phyloP scores from a whole-genome alignment of 1,140 invertebrate genomes.

The Pachypeltis micranthus region DNA sequence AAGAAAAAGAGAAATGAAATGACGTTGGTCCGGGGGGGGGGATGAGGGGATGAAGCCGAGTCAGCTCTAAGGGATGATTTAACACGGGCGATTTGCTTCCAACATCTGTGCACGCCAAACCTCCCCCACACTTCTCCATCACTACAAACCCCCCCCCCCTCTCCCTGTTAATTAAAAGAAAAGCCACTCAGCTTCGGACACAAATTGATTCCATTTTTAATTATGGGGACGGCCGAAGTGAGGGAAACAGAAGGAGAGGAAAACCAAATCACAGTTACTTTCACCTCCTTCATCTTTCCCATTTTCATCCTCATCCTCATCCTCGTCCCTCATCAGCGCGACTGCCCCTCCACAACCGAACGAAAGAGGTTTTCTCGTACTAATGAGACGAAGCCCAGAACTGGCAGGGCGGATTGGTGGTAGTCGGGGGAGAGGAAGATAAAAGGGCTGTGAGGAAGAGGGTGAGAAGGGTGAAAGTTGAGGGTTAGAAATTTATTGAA shows the following conservation, averaged over 20 bases:
- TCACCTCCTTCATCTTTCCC: not conserved
- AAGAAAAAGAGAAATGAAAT: constrained; percentile 15
- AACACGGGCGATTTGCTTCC: not conserved
- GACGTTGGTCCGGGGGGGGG: not conserved
- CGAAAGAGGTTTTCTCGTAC: not conserved
- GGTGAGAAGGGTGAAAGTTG: not conserved
- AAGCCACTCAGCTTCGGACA: constrained; percentile 9
- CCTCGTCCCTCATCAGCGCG: not conserved
- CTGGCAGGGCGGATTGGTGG: not conserved
- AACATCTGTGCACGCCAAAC: constrained; percentile 4
- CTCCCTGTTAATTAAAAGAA: constrained; percentile 19
- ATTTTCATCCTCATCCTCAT: not conserved
- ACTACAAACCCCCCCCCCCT: not conserved
- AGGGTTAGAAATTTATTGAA: not conserved
- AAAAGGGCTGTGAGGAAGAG: not conserved
- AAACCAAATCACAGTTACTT: not conserved
- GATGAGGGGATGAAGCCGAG: not conserved
- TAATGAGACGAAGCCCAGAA: not conserved
- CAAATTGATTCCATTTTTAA: constrained; percentile 25
- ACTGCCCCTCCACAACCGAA: not conserved
- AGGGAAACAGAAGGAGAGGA: not conserved
- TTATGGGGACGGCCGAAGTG: constrained; percentile 18
- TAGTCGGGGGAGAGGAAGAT: too few species aligned
- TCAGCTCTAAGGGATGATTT: constrained; percentile 14
- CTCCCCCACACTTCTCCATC: not conserved